Base-by-base conservation (phyloP, 2,888 invertebrate species). In the Volucella inflata region DNA sequence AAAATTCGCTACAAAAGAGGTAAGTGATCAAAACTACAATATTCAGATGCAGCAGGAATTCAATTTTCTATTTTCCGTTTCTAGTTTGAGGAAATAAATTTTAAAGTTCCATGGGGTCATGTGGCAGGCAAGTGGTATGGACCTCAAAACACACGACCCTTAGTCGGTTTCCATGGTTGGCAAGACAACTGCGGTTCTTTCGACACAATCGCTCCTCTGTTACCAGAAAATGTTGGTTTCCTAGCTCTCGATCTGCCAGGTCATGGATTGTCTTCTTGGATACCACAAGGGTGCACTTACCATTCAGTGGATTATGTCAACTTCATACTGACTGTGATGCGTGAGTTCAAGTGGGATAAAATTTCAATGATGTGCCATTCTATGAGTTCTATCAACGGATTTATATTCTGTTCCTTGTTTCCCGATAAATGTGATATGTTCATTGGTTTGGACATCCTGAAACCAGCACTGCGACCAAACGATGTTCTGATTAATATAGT, bases 151-250 rank as follows among this genome's bases (percentile, higher is more conserved):
- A 93, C 93, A 16, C 93, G 95, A 60, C 96, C 96, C 0, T 93
- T 96, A 78, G 90, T 96, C 38, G 95, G 95, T 0, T 89, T 96
- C n/a, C 96, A 96, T 89, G 96, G 96, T 0, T 95, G 95, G 95
- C 95, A 94, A 91, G 96, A 96, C 90, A 96, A 96, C 90, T 95
- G 95, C 14, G 95, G 95, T 16, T 94, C 95, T 0, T 97, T 95
- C 92, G 95, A 96, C 90, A 93, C 94, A 0, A 89, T 96, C n/a
- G 94, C 94, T 8, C 95, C 95, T 0, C 90, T 94, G 74, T 90
- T 96, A 30, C 92, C 93, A 2, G 87, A 91, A 21, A 89, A 93
- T 68, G 87, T 93, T 8, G 91, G 93, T 1, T 92, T 94, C 71
- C 89, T 96, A 12, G 94, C 95, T 0, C 91, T 96, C 16, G 96